Percentiles rank a stretch among this genome's conserved stretches.
Evolutionary conservation across 2,113 vertebrate species (phyloP).

Genomic region (Emydocephalus ijimae): DNA sequence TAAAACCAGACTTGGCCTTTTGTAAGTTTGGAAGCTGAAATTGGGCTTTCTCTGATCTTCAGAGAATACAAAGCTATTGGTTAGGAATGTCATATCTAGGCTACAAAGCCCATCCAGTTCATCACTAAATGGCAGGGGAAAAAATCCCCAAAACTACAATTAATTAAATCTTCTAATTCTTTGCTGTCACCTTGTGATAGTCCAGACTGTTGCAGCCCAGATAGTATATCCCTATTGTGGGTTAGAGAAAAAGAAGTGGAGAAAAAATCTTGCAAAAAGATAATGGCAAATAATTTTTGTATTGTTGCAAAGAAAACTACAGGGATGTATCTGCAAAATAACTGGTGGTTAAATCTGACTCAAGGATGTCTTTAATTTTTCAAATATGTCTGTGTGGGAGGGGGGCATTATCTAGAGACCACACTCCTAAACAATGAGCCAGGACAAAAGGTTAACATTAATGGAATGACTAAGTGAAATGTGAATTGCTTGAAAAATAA

Average conservation of each 20-base stretch:
- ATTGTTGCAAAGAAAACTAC: not conserved
- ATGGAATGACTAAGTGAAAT: not conserved
- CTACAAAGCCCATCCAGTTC: not conserved
- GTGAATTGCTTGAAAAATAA: not conserved
- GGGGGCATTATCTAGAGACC: not conserved
- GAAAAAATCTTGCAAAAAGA: not conserved
- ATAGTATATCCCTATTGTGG: not conserved
- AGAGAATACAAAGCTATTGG: not conserved
- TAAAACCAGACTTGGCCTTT: not conserved
- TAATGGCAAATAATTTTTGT: not conserved
- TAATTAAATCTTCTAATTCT: not conserved
- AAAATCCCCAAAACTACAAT: not conserved
- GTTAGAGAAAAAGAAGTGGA: not conserved
- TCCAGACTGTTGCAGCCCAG: not conserved
- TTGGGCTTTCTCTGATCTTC: not conserved
- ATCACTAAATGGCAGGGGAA: not conserved
- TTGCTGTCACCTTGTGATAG: not conserved
- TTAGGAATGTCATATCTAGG: not conserved
- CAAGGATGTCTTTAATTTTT: not conserved
- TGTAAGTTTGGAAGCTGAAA: not conserved
- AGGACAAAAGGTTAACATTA: not conserved
- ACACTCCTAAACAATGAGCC: not conserved
- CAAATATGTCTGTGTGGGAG: not conserved
- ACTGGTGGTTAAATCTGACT: not conserved
- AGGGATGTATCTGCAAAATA: not conserved